Evolutionary conservation across 30 jellyfish, hydroid and myxozoan genomes (phyloP), one percentile per base, ranked within the genome.

Genomic region (Cassiopea xamachana): DNA sequence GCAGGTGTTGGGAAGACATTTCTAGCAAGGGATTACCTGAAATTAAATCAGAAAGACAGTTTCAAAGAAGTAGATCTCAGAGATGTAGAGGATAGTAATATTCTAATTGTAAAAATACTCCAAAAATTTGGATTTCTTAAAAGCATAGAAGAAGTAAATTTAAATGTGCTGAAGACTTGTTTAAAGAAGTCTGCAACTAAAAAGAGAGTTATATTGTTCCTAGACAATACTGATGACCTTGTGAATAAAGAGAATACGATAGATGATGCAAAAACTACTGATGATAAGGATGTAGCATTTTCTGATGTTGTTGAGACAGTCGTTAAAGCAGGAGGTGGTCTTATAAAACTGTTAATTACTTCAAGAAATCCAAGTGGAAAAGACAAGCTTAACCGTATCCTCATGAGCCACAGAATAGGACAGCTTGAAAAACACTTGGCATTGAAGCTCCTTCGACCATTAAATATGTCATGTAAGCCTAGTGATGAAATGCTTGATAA

Each of bases 1-100:
- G 64, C 85, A n/a, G 92, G 92, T 43, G 76, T 59, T 7, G 92
- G 92, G 17, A 84, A 84, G 39, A 84, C 92, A 13, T 84, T 73
- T 46, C 45, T 84, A 18, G 92, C 92, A 47, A 84, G 55, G 72
- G 79, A 84, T 13, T 84, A 68, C 64, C 82, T 84, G 86, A 73
- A 51, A 5, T 70, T 27, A 49, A 82, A 60, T 14, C 77, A 73
- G 49, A 19, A 27, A 17, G 80, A 74, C 46, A 73, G 17, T 43
- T 27, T 74, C 48, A 84, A 84, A 46, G 86, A 84, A 39, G 80
- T 84, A 67, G 92, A 84, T 46, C 83, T 84, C 17, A 47, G 92
- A 48, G 92, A 84, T 5, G 60, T 84, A 43, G 72, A 84, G 46
- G 86, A 84, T 60, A 7, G 19, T 10, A 72, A 51, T n/a, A 74